A percentile compares a stretch with the other conserved stretches of the same genome.
Evolutionary conservation across 2,113 vertebrate genomes (phyloP).

Genomic region (Gobio gobio): DNA sequence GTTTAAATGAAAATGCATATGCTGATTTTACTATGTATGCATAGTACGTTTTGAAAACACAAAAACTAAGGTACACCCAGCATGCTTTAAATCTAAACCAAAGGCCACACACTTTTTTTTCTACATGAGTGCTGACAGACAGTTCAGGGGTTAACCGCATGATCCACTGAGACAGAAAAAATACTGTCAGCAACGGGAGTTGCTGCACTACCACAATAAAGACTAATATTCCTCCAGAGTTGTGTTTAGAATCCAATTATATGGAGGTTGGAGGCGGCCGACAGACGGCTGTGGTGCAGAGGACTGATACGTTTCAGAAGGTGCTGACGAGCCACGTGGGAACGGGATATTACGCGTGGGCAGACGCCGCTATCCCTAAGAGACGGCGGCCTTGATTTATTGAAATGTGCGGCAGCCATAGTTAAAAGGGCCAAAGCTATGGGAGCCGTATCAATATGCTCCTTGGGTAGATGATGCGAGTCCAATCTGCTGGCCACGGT

Average conservation of each 20-base stretch:
- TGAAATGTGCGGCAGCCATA: slow-evolving; percentile 41
- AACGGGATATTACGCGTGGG: slow-evolving; percentile 50
- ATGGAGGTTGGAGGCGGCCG: slow-evolving; percentile 42
- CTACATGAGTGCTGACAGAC: slow-evolving; percentile 18
- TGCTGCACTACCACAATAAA: slow-evolving; percentile 57
- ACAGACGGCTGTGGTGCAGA: slow-evolving; percentile 46
- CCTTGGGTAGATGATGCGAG: slow-evolving; percentile 20
- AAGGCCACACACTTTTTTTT: slow-evolving; percentile 30
- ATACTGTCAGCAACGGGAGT: slow-evolving; percentile 52
- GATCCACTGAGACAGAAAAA: slow-evolving; percentile 43
- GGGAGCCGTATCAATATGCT: slow-evolving; percentile 13
- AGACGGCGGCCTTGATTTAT: slow-evolving; percentile 52
- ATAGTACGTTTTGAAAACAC: not conserved
- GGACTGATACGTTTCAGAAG: slow-evolving; percentile 65
- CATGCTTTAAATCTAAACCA: not conserved
- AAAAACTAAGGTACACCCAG: not conserved
- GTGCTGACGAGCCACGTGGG: slow-evolving; percentile 56
- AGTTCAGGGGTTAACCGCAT: slow-evolving; percentile 40
- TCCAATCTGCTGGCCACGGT: slow-evolving; percentile 38
- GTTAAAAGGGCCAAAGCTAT: slow-evolving; percentile 39
- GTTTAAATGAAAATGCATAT: not conserved
- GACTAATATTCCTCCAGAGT: slow-evolving; percentile 61
- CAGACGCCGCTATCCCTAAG: slow-evolving; percentile 47
- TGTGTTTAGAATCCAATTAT: slow-evolving; percentile 65
- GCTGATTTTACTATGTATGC: not conserved